A percentile compares a stretch with the other conserved stretches of the same genome.
phyloP scores from a whole-genome alignment of 2,888 invertebrate genomes.

The Dasypogon diadema region DNA sequence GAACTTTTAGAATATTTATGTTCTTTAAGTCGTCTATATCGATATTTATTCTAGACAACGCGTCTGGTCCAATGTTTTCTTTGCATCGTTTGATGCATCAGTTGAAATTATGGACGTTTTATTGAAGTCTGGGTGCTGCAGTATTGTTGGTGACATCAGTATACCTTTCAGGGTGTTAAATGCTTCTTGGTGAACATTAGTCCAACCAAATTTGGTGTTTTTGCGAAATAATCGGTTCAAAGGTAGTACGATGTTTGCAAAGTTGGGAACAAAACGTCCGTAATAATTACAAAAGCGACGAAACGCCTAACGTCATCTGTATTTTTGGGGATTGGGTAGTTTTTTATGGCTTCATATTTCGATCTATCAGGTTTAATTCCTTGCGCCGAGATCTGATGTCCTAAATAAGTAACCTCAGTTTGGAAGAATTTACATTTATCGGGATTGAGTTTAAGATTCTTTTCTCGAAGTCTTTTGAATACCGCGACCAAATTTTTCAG shows the following conservation, averaged over 20 bases:
- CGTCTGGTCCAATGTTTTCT: no score
- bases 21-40: no score
- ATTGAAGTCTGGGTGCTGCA: background rate
- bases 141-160: background rate
- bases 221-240: conserved; percentile 54
- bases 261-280: conserved; percentile 55
- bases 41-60: no score
- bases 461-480: conserved; percentile 25
- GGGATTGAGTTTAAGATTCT: conserved; percentile 44
- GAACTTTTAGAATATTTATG: no score
- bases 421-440: conserved; percentile 50
- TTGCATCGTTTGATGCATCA: conserved; percentile 59
- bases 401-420: no score
- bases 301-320: conserved; percentile 53
- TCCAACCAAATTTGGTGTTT: background rate
- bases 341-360: conserved; percentile 54
- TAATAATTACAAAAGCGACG: conserved; percentile 57
- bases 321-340: conserved; percentile 57
- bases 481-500: conserved; percentile 33
- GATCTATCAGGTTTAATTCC: conserved; percentile 55
- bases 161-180: conserved; percentile 16
- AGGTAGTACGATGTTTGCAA: conserved; percentile 53
- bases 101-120: conserved; percentile 59
- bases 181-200: background rate
- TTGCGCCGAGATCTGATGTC: conserved; percentile 50